These are phyloP conservation scores for Pediacus dermestoides DNA, from an alignment of 2,888 invertebrate species.

Conservation along the genomic window DNA sequence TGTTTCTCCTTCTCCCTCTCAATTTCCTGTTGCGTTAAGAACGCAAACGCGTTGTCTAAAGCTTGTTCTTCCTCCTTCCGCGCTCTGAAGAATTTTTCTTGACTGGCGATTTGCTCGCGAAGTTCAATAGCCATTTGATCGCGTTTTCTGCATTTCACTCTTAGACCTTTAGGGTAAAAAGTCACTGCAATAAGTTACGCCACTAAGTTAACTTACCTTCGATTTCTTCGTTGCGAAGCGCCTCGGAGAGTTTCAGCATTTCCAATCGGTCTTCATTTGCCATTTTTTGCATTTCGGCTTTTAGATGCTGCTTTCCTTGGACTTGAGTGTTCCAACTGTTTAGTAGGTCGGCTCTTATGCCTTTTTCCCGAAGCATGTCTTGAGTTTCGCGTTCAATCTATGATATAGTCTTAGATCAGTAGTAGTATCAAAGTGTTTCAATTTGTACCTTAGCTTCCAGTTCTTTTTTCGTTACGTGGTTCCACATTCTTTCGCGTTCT, in stretches of 20 bases:
- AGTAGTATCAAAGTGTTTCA: neutral
- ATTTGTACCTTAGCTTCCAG: slow-evolving; percentile 48
- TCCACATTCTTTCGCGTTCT: slow-evolving; percentile 61
- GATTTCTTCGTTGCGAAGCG: slow-evolving; percentile 39
- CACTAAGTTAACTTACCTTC: slow-evolving; percentile 30
- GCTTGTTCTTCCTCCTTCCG: slow-evolving; percentile 41
- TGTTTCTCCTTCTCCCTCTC: slow-evolving; percentile 36
- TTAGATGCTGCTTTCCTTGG: slow-evolving; percentile 40
- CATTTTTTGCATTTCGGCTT: slow-evolving; percentile 34
- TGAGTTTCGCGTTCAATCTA: slow-evolving; percentile 56
- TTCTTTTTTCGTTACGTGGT: slow-evolving; percentile 58
- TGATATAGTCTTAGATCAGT: slow-evolving; percentile 14
- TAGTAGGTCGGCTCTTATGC: slow-evolving; percentile 47
- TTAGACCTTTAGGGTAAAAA: slow-evolving; percentile 15
- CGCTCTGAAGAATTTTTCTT: slow-evolving; percentile 36
- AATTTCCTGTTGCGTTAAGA: slow-evolving; percentile 38
- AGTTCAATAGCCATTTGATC: slow-evolving; percentile 37
- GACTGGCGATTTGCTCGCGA: slow-evolving; percentile 38
- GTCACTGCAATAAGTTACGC: neutral
- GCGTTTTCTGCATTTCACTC: slow-evolving; percentile 31
- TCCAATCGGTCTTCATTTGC: slow-evolving; percentile 39
- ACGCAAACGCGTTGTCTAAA: slow-evolving; percentile 38
- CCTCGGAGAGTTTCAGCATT: slow-evolving; percentile 34
- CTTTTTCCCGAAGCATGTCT: slow-evolving; percentile 50
- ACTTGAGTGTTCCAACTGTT: slow-evolving; percentile 43